A percentile compares a stretch with the other conserved stretches of the same genome.
Evolutionary conservation across 2,888 invertebrate species (phyloP).

Genomic region (Willowsia nigromaculata): DNA sequence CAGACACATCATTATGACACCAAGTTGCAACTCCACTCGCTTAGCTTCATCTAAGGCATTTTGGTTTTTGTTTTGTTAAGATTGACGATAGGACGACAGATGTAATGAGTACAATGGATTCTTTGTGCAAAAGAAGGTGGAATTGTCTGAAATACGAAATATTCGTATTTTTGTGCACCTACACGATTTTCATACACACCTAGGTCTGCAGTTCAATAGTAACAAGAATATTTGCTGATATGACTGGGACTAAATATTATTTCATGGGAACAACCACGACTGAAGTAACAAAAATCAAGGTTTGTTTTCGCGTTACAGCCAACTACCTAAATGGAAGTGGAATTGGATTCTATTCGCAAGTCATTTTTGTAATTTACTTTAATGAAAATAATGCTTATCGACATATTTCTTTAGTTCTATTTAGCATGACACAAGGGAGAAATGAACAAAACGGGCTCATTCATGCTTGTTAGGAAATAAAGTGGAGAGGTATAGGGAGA

Average conservation of each 20-base stretch:
- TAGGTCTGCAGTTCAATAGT: too few relatives aligned
- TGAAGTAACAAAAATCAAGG: background rate
- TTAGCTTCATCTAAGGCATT: background rate
- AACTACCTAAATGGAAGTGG: background rate
- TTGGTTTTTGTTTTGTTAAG: background rate
- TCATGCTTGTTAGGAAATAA: background rate
- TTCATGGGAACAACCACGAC: background rate
- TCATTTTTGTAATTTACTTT: too few relatives aligned
- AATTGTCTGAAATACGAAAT: too few relatives aligned
- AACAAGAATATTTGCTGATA: too few relatives aligned
- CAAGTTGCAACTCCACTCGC: background rate
- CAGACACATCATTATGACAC: slow-evolving; percentile 2
- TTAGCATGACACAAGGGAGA: background rate
- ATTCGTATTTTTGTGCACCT: background rate
- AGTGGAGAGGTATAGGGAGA: too few relatives aligned
- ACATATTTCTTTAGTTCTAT: background rate
- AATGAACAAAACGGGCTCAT: background rate
- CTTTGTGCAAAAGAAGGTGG: background rate
- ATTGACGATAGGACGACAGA: background rate
- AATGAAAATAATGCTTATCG: background rate
- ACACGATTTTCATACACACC: too few relatives aligned
- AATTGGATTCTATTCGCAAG: background rate
- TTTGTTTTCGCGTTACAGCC: background rate
- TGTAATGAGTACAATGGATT: background rate
- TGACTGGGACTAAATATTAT: too few relatives aligned